Conservation (phyloP, 2,888 invertebrate species). For the Eristalis arbustorum region DNA sequence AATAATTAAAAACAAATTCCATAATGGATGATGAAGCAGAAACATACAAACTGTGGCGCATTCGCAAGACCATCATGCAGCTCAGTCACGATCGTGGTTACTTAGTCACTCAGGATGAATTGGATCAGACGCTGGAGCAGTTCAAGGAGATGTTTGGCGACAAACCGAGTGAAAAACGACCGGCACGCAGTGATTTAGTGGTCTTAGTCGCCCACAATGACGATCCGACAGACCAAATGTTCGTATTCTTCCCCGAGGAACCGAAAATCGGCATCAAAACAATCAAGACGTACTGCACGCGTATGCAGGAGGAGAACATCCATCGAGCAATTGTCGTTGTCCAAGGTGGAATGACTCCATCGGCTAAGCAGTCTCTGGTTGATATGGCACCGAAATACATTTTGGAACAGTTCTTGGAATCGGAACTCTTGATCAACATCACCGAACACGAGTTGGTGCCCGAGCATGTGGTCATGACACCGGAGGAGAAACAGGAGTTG, state of each 20-base stretch:
- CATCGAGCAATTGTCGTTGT: slow-evolving; percentile 99
- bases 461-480: slow-evolving; percentile 98
- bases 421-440: slow-evolving; percentile 97
- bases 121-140: slow-evolving; percentile 98
- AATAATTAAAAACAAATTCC: neutral
- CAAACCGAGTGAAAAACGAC: slow-evolving; percentile 97
- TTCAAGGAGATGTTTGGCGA: slow-evolving; percentile 99
- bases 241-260: slow-evolving; percentile 99
- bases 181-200: slow-evolving; percentile 95
- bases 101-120: slow-evolving; percentile 98
- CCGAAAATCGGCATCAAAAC: slow-evolving; percentile 99
- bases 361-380: slow-evolving; percentile 96
- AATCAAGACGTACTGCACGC: slow-evolving; percentile 98
- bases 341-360: slow-evolving; percentile 99
- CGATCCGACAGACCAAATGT: slow-evolving; percentile 99
- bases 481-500: slow-evolving; percentile 98
- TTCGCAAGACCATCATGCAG: slow-evolving; percentile 99
- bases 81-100: slow-evolving; percentile 99
- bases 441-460: slow-evolving; percentile 99
- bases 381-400: slow-evolving; percentile 99
- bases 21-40: slow-evolving; percentile 98
- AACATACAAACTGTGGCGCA: slow-evolving; percentile 98
- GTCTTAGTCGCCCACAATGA: slow-evolving; percentile 99
- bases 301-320: slow-evolving; percentile 99
- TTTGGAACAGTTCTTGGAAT: slow-evolving; percentile 96